Evolutionary conservation across 2,113 vertebrate species (phyloP), one percentile per base, ranked within the genome.

Genomic region (Grammomys surdaster): DNA sequence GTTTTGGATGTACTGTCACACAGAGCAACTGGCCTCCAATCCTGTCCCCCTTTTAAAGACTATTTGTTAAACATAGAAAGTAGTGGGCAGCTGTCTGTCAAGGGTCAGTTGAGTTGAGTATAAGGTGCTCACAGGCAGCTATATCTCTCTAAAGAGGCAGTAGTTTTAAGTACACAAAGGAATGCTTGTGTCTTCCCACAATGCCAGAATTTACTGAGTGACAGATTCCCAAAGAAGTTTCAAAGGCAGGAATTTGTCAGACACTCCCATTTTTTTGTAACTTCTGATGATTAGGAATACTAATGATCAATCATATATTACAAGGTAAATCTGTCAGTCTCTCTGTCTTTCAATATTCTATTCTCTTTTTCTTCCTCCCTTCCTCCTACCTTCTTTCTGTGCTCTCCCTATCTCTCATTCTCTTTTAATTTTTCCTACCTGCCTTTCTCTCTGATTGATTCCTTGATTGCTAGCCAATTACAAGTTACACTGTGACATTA

Each of bases 341-440:
- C 67, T 70, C 33, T 70, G 4, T 43, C 22, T 75, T 10, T 60
- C 58, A 22, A n/a, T 72, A 24, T 10, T 40, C 20, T 0, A 22
- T 75, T 51, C 51, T 51, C 48, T 51, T 7, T 70, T 7, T 69
- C 24, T 13, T 28, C 14, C 13, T 69, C 19, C n/a, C 20, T 40
- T 40, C 9, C 20, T 33, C 51, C 51, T 51, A 51, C 51, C 51
- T 51, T 51, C 51, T 10, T 51, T 51, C 28, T 6, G 36, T 16
- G 0, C 67, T 7, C 10, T n/a, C 17, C 6, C 70, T 22, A 3
- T 20, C 17, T 40, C 1, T 4, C 5, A 2, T 14, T 36, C 31
- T 60, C 17, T 60, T 19, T 60, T 60, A 6, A 22, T 60, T 60
- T 22, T 20, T 22, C 58, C 58, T 60, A 60, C 58, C 20, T 22